Evolutionary conservation across 2,888 invertebrate species (phyloP), one percentile per base, ranked within the genome.

Genomic region (Lasius platythorax): DNA sequence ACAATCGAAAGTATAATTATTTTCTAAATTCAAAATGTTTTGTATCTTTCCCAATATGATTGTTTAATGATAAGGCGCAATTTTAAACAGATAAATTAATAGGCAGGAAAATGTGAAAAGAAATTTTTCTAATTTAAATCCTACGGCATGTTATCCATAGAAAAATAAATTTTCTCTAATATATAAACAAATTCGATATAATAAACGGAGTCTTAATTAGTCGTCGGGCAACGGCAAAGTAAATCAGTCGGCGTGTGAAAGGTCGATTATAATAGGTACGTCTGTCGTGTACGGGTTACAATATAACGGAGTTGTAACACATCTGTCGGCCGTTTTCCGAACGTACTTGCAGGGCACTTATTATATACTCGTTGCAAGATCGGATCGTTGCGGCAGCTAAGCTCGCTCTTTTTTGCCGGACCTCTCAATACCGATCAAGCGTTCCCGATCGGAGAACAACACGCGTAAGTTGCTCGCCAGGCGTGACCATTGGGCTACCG

Each of bases 401-500:
- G 83, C 66, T 72, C 43, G 46, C 50, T 64, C 64, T 75, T 91
- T 92, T 91, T 91, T 91, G 78, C 85, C 63, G 84, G 81, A 91
- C 90, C 91, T 92, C 91, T 92, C 92, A 89, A 92, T 92, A 90
- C 87, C 88, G 90, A 91, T 90, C 89, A 87, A 87, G 75, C 89
- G 88, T 90, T 85, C 89, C 82, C 87, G 91, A 88, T 88, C 87
- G 82, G 86, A 86, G 91, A 89, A 90, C 86, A 91, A 89, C 90
- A 91, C 91, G 88, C 91, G 91, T 91, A 88, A 87, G 85, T 87
- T 89, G 92, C 87, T 89, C 91, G 85, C 87, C 84, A 91, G 90
- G 90, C 92, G 92, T 92, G 92, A 92, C 92, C 90, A 88, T 83
- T 87, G 91, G 82, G 91, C 92, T 93, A 92, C 91, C 91, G 91